Percentiles rank a stretch among this genome's conserved stretches.
Evolutionary conservation across 2,888 invertebrate genomes (phyloP).

Genomic region (Aradus depressus): DNA sequence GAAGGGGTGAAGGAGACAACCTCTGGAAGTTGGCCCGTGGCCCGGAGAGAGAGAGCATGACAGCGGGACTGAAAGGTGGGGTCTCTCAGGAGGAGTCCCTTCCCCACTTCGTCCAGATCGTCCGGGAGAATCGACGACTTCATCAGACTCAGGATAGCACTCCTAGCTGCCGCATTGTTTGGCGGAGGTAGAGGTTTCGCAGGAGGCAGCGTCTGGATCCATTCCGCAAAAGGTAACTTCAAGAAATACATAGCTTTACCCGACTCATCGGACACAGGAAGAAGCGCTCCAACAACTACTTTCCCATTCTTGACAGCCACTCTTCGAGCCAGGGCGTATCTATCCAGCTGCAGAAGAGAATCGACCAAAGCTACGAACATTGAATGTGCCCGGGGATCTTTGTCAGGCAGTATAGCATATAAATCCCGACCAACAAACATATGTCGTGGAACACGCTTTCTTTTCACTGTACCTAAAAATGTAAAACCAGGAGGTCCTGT

Average conservation of each 20-base stretch:
- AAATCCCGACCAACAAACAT: conserved; percentile 21
- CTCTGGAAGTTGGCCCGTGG: conserved; percentile 3
- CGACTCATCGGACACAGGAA: conserved; percentile 23
- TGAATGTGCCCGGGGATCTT: conserved; percentile 4
- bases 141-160: conserved; percentile 5
- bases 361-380: conserved; percentile 21
- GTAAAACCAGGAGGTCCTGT: conserved; percentile 20
- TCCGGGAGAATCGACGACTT: conserved; percentile 3
- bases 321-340: conserved; percentile 18
- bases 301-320: conserved; percentile 18
- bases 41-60: conserved; percentile 9
- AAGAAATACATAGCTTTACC: conserved; percentile 24
- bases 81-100: conserved; percentile 11
- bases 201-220: conserved; percentile 18
- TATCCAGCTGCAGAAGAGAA: conserved; percentile 16
- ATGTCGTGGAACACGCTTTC: conserved; percentile 11
- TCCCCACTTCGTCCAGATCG: conserved; percentile 10
- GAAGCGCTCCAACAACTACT: conserved; percentile 12
- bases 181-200: conserved; percentile 13
- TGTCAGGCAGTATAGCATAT: conserved; percentile 19
- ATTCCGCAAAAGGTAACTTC: conserved; percentile 21
- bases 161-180: background rate
- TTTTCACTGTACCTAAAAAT: conserved; percentile 18
- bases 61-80: conserved; percentile 14
- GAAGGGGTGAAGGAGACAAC: background rate